phyloP scores from a whole-genome alignment of 1,140 invertebrate genomes.

The Brachionus plicatilis region DNA sequence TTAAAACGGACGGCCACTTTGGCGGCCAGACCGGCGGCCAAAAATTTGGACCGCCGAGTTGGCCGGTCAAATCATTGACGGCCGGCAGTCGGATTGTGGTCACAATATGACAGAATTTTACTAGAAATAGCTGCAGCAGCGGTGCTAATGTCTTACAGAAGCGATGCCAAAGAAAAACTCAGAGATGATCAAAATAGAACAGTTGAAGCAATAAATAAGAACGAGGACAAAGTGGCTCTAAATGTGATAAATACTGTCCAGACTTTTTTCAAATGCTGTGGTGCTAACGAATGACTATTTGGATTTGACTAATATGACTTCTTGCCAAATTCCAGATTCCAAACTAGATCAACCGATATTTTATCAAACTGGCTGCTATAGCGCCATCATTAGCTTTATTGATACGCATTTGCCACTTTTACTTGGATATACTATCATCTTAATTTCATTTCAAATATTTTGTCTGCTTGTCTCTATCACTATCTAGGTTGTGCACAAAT shows the following conservation, averaged over 20 bases:
- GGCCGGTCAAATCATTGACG: too few relatives aligned
- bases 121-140: slow-evolving; percentile 19
- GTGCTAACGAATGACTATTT: slow-evolving; percentile 6
- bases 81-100: too few relatives aligned
- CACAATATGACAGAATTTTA: too few relatives aligned
- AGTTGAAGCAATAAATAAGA: neutral
- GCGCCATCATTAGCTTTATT: neutral
- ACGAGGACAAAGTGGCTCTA: neutral
- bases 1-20: too few relatives aligned
- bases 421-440: slow-evolving; percentile 4
- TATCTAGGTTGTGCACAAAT: neutral
- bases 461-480: slow-evolving; percentile 16
- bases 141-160: slow-evolving; percentile 22
- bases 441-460: slow-evolving; percentile 39
- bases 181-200: neutral
- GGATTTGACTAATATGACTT: neutral
- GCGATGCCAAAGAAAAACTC: neutral
- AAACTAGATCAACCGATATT: neutral
- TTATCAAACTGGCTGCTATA: slow-evolving; percentile 21
- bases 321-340: neutral
- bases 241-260: slow-evolving; percentile 37
- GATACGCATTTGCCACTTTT: slow-evolving; percentile 35
- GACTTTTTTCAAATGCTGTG: slow-evolving; percentile 32
- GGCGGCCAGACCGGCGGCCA: too few relatives aligned
- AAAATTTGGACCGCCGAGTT: too few relatives aligned